Evolutionary conservation across 2,888 invertebrate genomes (phyloP).

Genomic region (Synergus itoensis): DNA sequence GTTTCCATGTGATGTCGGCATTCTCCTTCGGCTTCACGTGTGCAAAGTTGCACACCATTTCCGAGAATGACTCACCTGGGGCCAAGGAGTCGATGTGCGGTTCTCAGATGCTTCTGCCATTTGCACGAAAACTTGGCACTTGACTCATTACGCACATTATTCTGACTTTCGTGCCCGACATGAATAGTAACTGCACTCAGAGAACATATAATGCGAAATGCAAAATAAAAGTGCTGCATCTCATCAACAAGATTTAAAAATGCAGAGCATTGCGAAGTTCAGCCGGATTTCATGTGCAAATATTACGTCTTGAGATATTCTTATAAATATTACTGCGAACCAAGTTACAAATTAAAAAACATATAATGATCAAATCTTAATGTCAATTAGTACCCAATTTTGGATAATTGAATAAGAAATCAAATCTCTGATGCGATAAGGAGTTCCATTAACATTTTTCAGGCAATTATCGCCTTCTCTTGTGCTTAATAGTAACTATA

Average conservation of each 20-base stretch:
- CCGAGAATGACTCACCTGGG: slow-evolving; percentile 35
- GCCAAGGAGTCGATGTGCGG: slow-evolving; percentile 10
- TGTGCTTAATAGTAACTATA: background rate
- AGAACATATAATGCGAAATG: background rate
- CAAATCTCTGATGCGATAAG: background rate
- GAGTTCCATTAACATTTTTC: slow-evolving; percentile 17
- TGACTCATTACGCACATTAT: slow-evolving; percentile 5
- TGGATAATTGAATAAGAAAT: slow-evolving; percentile 20
- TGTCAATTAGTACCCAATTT: background rate
- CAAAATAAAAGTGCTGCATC: background rate
- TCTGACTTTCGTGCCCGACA: background rate
- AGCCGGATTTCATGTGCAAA: too few species aligned
- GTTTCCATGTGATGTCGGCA: slow-evolving; percentile 23
- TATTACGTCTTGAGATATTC: too few species aligned
- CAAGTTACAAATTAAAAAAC: background rate
- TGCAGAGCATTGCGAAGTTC: too few species aligned
- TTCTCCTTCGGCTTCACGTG: slow-evolving; percentile 19
- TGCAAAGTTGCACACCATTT: slow-evolving; percentile 18
- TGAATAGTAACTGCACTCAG: slow-evolving; percentile 15
- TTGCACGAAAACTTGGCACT: slow-evolving; percentile 28
- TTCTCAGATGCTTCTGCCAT: slow-evolving; percentile 25
- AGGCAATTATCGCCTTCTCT: slow-evolving; percentile 24
- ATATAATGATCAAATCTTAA: slow-evolving; percentile 16
- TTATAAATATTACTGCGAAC: too few species aligned
- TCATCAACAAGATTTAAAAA: background rate